phyloP scores from a whole-genome alignment of 2,888 invertebrate species.

The Smittia aterrima region DNA sequence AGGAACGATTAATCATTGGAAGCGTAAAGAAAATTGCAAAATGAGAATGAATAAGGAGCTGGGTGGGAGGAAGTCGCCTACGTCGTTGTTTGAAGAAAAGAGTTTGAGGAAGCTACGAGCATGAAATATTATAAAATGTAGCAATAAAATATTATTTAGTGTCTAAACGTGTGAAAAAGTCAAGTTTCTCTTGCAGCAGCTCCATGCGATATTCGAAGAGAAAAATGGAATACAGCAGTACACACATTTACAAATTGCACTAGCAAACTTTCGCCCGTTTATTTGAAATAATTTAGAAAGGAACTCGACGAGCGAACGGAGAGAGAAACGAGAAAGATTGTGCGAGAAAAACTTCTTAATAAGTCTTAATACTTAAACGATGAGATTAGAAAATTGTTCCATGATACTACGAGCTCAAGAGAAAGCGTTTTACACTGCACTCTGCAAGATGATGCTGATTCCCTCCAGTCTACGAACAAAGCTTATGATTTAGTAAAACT shows the following conservation, averaged over 20 bases:
- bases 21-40: constrained; percentile 21
- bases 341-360: constrained; percentile 5
- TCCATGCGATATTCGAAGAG: not conserved
- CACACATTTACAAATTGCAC: not conserved
- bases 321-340: constrained; percentile 1
- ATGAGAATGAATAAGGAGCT: constrained; percentile 1
- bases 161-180: constrained; percentile 6
- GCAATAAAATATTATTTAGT: constrained; percentile 40
- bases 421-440: not conserved
- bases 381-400: constrained; percentile 12
- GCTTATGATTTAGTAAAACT: not conserved
- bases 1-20: constrained; percentile 34
- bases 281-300: not conserved
- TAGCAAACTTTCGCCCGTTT: not conserved
- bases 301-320: not conserved
- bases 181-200: not conserved
- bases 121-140: constrained; percentile 10
- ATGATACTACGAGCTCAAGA: not conserved
- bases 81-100: not conserved
- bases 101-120: constrained; percentile 5
- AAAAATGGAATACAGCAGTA: not conserved
- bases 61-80: not conserved
- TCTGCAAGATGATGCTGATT: not conserved
- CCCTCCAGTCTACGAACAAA: not conserved
- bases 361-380: constrained; percentile 19